Base-by-base conservation (phyloP, 2,113 vertebrate species). In the Syngnathus typhle region DNA sequence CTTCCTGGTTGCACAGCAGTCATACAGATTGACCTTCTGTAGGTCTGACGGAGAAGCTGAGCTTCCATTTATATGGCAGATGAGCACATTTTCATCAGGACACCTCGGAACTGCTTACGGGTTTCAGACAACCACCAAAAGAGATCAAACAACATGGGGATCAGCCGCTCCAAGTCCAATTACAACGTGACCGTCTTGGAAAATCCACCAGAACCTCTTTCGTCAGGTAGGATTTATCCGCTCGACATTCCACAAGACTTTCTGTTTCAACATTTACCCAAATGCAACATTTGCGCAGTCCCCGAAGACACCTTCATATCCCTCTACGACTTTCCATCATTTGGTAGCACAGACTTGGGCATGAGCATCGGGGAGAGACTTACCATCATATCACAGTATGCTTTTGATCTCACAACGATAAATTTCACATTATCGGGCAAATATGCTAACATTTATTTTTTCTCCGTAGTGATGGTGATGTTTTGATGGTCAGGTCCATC, bases 311-410 rank as follows among this genome's bases (percentile, higher is more conserved):
- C 59, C 39, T 60, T 87, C 47, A 85, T 86, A 55, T 91, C 93
- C 59, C 89, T 96, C 52, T 86, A 83, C 11, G 80, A 91, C 79
- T 94, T 92, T 76, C 93, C 93, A 0, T 78, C 83, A 0, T 79
- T 88, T 0, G 47, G 68, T 0, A 69, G 65, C 0, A 56, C 71
- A 0, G 86, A 85, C 0, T 7, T 87, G 1, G 61, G 71, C 16
- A 88, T 96, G 87, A 81, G 65, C 59, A 70, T 92, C 1, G 94
- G 93, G 1, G 94, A 96, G 70, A 89, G 69, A 16, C 72, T 96
- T 60, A 80, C 21, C 13, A 4, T 94, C 71, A 1, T 93, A 43
- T 91, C 93, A 0, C 90, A 95, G 94, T 96, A 85, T 83, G 94
- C 70, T 7, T n/a, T 5, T 3, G 4, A 23, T 8, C 44, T n/a